Evolutionary conservation across 2,113 vertebrate species (phyloP).

Genomic region (Megalops atlanticus): DNA sequence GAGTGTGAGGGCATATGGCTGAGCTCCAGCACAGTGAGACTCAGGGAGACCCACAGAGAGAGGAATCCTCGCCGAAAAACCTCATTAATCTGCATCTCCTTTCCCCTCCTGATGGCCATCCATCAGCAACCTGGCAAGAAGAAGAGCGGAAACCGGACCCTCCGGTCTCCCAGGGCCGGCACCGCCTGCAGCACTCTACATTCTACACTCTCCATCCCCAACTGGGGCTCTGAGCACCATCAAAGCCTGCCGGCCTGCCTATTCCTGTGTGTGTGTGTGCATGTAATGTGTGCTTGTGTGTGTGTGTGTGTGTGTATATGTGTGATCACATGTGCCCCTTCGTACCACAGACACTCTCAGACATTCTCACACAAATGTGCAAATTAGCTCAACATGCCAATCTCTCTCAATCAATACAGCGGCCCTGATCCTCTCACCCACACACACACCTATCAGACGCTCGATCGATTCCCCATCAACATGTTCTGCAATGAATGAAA

Average conservation of each 20-base stretch:
- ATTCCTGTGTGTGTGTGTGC: not conserved
- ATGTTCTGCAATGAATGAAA: conserved; percentile 40
- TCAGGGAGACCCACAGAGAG: not conserved
- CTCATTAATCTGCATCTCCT: not conserved
- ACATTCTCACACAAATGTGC: not conserved
- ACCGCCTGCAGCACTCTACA: too few relatives aligned
- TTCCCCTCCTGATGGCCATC: not conserved
- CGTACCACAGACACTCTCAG: not conserved
- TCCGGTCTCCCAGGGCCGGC: not conserved
- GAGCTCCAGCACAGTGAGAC: not conserved
- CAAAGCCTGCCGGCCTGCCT: too few relatives aligned
- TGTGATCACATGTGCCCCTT: not conserved
- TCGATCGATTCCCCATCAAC: not conserved
- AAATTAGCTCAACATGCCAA: not conserved
- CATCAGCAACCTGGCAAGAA: not conserved
- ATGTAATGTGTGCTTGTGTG: not conserved
- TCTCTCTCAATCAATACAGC: not conserved
- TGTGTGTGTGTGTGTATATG: not conserved
- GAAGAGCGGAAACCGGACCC: not conserved
- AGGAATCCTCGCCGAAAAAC: not conserved
- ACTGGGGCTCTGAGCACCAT: too few relatives aligned
- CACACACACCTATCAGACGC: not conserved
- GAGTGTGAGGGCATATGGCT: not conserved
- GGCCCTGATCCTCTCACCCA: conserved; percentile 10
- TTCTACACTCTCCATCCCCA: too few relatives aligned